A percentile compares a stretch with the other conserved stretches of the same genome.
Evolutionary conservation across 92 coral and sea anemone genomes (phyloP).

Genomic region (Umimayanthus chanpuru): DNA sequence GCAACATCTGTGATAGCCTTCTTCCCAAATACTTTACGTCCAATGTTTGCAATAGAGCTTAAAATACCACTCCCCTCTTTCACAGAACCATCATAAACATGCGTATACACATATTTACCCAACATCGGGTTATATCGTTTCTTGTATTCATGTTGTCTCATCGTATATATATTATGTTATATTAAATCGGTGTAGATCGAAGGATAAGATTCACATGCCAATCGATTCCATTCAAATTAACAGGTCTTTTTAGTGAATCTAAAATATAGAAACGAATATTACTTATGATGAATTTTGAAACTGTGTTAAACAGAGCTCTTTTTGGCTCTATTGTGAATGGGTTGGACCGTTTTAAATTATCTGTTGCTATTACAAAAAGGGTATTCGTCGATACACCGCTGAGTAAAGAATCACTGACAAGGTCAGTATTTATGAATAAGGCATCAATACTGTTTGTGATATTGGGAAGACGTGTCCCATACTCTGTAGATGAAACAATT

Average conservation of each 20-base stretch:
- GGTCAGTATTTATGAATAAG: not conserved
- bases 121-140: not conserved
- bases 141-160: conserved; percentile 12
- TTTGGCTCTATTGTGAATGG: conserved; percentile 8
- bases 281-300: not conserved
- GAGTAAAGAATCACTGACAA: not conserved
- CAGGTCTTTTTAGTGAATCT: not conserved
- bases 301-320: conserved; percentile 2
- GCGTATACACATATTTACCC: not conserved
- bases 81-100: no score
- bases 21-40: no score
- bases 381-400: not conserved
- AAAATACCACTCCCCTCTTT: no score
- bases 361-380: conserved; percentile 10
- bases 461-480: conserved; percentile 11
- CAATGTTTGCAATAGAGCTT: no score
- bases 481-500: conserved; percentile 11
- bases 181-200: not conserved
- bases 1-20: no score
- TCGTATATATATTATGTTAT: not conserved
- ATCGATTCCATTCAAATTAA: no score
- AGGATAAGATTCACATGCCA: no score
- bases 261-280: conserved; percentile 2
- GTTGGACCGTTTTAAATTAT: not conserved
- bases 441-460: conserved; percentile 11